phyloP scores from a whole-genome alignment of 2,113 vertebrate genomes.

The Cololabis saira region DNA sequence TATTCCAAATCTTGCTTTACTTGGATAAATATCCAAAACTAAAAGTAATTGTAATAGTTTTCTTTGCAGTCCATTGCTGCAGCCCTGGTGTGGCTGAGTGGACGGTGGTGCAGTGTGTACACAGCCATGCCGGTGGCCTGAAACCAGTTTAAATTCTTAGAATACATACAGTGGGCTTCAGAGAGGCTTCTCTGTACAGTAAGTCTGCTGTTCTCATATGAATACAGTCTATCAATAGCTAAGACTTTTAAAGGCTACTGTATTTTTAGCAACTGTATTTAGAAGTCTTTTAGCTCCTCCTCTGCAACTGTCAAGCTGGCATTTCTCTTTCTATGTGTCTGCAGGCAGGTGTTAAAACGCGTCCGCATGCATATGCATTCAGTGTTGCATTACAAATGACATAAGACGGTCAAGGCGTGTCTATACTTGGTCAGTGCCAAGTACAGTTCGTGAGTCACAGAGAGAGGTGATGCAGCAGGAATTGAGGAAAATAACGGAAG shows the following conservation, averaged over 20 bases:
- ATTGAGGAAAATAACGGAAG: slow-evolving; percentile 5
- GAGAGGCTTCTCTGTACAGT: slow-evolving; percentile 47
- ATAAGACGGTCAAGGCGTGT: slow-evolving; percentile 44
- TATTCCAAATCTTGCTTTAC: too few species aligned
- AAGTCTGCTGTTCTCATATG: not conserved
- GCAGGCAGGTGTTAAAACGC: not conserved
- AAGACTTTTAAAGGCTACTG: slow-evolving; percentile 60
- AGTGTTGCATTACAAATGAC: slow-evolving; percentile 53
- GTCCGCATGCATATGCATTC: slow-evolving; percentile 14
- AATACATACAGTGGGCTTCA: not conserved
- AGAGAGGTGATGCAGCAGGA: slow-evolving; percentile 30
- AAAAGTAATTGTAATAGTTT: too few species aligned
- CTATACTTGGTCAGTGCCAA: slow-evolving; percentile 55
- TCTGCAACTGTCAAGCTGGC: slow-evolving; percentile 18
- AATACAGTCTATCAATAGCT: slow-evolving; percentile 62
- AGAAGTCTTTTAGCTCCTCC: slow-evolving; percentile 21
- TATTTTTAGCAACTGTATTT: slow-evolving; percentile 61
- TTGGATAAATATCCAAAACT: too few species aligned
- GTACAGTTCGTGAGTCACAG: slow-evolving; percentile 14
- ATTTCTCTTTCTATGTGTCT: slow-evolving; percentile 32
- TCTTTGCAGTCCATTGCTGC: too few species aligned
- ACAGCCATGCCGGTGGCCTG: not conserved
- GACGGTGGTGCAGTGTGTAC: too few species aligned
- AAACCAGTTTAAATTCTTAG: not conserved
- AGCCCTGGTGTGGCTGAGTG: too few species aligned